Percentiles rank a stretch among this genome's conserved stretches.
Evolutionary conservation across 2,113 vertebrate genomes (phyloP).

Genomic region (Megaleporinus macrocephalus): DNA sequence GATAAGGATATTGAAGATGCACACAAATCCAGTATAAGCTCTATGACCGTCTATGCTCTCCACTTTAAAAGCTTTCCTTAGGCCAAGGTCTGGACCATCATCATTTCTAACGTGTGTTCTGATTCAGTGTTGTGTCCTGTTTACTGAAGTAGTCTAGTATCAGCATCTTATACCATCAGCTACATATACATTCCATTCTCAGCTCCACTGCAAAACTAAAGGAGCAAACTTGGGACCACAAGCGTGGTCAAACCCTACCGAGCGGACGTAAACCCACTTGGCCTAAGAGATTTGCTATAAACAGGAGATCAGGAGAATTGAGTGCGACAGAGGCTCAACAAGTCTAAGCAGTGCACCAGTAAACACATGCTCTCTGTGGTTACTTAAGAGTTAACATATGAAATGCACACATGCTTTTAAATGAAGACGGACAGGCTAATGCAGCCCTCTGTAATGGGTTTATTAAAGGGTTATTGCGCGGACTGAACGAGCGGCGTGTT

Average conservation of each 20-base stretch:
- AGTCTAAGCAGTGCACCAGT: neutral
- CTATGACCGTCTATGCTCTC: too few relatives aligned
- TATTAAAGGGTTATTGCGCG: constrained; percentile 17
- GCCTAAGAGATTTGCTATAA: neutral
- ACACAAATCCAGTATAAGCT: neutral
- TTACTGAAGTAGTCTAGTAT: too few relatives aligned
- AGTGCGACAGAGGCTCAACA: too few relatives aligned
- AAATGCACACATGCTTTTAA: constrained; percentile 5
- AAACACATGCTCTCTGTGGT: neutral
- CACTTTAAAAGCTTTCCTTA: too few relatives aligned
- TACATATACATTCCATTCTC: too few relatives aligned
- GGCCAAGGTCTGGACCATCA: too few relatives aligned
- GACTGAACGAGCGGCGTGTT: neutral
- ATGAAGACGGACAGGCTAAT: constrained; percentile 27
- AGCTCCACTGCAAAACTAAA: too few relatives aligned
- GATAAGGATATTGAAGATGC: neutral
- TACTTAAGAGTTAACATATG: constrained; percentile 14
- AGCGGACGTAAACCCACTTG: neutral
- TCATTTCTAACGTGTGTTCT: too few relatives aligned
- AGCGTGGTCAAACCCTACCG: too few relatives aligned
- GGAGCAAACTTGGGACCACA: too few relatives aligned
- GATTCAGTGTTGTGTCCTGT: too few relatives aligned
- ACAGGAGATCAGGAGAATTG: neutral
- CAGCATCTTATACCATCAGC: too few relatives aligned
- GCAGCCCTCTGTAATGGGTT: constrained; percentile 7